Evolutionary conservation across 1,140 invertebrate genomes (phyloP).

Genomic region (Drosophila erecta): DNA sequence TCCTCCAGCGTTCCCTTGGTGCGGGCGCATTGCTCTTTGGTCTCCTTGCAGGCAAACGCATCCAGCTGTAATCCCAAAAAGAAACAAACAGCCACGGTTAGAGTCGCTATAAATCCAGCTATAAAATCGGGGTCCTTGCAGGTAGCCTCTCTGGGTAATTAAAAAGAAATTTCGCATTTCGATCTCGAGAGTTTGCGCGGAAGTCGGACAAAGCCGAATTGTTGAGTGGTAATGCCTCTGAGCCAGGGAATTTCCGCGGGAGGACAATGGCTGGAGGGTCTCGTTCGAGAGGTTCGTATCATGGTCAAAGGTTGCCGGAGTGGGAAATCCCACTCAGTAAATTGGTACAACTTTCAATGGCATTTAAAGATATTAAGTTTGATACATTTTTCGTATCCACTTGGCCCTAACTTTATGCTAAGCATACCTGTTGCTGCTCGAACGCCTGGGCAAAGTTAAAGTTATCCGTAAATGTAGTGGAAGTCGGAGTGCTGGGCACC

Average conservation of each 20-base stretch:
- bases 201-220: constrained; percentile 28
- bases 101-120: constrained; percentile 35
- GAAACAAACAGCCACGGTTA: constrained; percentile 20
- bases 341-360: not conserved
- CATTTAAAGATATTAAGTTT: no score
- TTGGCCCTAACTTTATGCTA: not conserved
- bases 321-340: constrained; percentile 13
- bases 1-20: constrained; percentile 85
- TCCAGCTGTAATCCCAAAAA: constrained; percentile 86
- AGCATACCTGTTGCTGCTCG: constrained; percentile 47
- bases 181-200: constrained; percentile 40
- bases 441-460: constrained; percentile 15
- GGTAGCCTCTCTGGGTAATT: constrained; percentile 19
- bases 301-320: constrained; percentile 11
- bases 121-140: constrained; percentile 15
- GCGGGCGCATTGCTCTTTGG: constrained; percentile 81
- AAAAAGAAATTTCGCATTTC: constrained; percentile 40
- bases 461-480: constrained; percentile 47
- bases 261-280: constrained; percentile 34
- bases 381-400: no score
- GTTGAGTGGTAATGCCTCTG: constrained; percentile 25
- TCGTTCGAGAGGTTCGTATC: constrained; percentile 9
- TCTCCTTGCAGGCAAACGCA: constrained; percentile 86
- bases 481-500: constrained; percentile 17
- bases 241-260: constrained; percentile 33